These are phyloP conservation scores for Clarias fuscus DNA, from an alignment of 2,797 vertebrate species.

Conservation along the genomic window DNA sequence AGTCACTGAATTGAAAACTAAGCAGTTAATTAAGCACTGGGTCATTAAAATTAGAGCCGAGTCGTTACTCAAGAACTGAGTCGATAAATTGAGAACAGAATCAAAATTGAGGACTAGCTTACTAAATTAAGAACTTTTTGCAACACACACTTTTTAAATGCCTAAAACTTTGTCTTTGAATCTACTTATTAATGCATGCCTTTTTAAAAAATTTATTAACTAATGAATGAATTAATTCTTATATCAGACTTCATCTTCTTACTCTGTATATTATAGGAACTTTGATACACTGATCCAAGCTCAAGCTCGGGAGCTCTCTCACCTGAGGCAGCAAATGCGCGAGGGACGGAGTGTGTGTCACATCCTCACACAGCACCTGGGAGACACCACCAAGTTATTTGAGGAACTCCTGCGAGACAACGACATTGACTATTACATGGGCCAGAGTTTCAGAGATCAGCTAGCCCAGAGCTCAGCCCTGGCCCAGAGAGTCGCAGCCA, in stretches of 20 bases:
- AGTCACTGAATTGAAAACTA: neutral
- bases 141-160: neutral
- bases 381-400: conserved; percentile 82
- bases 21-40: neutral
- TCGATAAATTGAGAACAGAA: neutral
- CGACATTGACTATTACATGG: conserved; percentile 91
- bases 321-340: conserved; percentile 83
- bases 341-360: conserved; percentile 80
- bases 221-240: neutral
- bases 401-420: conserved; percentile 89
- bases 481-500: conserved; percentile 73
- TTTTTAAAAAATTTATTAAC: neutral
- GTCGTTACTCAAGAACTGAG: neutral
- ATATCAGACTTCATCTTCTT: neutral
- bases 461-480: conserved; percentile 82
- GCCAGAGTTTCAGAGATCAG: conserved; percentile 88
- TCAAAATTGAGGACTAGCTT: neutral
- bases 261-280: conserved; percentile 70
- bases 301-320: conserved; percentile 91
- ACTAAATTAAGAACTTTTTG: neutral
- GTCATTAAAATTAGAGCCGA: neutral
- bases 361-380: conserved; percentile 82
- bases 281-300: conserved; percentile 88
- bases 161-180: neutral
- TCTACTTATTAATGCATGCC: neutral